Evolutionary conservation across 23 tunicate species (phyloP).

Genomic region (Aplidium turbinatum): DNA sequence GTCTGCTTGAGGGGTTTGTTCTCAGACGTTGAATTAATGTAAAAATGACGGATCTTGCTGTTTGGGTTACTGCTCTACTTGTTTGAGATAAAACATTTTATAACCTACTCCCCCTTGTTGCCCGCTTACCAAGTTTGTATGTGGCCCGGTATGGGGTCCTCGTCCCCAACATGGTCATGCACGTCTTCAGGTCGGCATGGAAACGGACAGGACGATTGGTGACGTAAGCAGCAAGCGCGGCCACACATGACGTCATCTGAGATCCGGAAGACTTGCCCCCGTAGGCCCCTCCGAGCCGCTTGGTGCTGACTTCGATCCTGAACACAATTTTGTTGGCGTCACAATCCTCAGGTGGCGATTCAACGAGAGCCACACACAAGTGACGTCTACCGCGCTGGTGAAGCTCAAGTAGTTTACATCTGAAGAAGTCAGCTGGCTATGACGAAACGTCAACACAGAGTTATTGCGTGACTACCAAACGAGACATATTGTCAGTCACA

Average conservation of each 20-base stretch:
- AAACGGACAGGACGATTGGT: constrained; percentile 73
- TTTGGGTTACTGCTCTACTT: too few species aligned
- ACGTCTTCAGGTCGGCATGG: constrained; percentile 58
- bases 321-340: too few species aligned
- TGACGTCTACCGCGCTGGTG: too few species aligned
- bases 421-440: neutral
- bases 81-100: too few species aligned
- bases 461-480: too few species aligned
- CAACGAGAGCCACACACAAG: too few species aligned
- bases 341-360: too few species aligned
- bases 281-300: constrained; percentile 85
- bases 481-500: too few species aligned
- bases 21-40: too few species aligned
- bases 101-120: neutral
- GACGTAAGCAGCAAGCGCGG: constrained; percentile 70
- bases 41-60: neutral
- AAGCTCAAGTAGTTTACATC: too few species aligned
- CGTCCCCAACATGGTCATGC: constrained; percentile 74
- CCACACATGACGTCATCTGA: constrained; percentile 43
- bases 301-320: constrained; percentile 67
- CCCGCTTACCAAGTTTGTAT: constrained; percentile 58
- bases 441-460: neutral
- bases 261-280: constrained; percentile 90
- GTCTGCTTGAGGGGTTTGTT: too few species aligned
- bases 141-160: constrained; percentile 50